Percentiles rank a stretch among this genome's conserved stretches.
phyloP scores from a whole-genome alignment of 2,113 vertebrate genomes.

The Cavia aperea region DNA sequence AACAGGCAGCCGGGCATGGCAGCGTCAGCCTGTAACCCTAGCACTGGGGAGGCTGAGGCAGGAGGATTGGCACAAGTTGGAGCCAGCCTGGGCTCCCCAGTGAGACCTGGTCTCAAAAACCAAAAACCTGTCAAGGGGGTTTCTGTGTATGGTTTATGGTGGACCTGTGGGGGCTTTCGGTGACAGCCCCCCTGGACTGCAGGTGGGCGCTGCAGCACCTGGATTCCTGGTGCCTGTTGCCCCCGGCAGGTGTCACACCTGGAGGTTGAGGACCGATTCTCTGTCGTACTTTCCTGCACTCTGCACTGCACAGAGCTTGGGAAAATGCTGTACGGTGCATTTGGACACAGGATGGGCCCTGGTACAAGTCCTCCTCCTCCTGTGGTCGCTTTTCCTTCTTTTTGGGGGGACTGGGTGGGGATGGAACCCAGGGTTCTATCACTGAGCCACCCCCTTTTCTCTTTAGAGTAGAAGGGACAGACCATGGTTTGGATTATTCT shows the following conservation, averaged over 20 bases:
- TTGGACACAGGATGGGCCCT: neutral
- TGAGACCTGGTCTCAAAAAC: neutral
- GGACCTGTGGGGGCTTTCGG: neutral
- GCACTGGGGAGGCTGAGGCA: neutral
- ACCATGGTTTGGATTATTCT: neutral
- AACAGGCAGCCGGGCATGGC: neutral
- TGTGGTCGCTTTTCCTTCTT: neutral
- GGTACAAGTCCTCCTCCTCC: neutral
- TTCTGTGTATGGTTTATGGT: neutral
- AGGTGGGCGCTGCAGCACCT: neutral
- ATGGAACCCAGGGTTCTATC: neutral
- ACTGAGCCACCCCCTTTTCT: neutral
- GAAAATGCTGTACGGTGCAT: neutral
- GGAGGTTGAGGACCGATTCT: neutral
- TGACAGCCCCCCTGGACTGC: neutral
- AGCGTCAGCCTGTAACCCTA: neutral
- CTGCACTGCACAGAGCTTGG: neutral
- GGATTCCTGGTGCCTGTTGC: neutral
- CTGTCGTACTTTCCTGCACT: neutral
- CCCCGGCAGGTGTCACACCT: neutral
- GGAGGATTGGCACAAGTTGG: neutral
- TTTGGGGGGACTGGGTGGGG: neutral
- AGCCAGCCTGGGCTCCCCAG: neutral
- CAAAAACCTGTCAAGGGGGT: neutral
- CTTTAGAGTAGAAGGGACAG: neutral